Evolutionary conservation across 2,797 vertebrate genomes (phyloP).

Genomic region (Lacerta viridis): DNA sequence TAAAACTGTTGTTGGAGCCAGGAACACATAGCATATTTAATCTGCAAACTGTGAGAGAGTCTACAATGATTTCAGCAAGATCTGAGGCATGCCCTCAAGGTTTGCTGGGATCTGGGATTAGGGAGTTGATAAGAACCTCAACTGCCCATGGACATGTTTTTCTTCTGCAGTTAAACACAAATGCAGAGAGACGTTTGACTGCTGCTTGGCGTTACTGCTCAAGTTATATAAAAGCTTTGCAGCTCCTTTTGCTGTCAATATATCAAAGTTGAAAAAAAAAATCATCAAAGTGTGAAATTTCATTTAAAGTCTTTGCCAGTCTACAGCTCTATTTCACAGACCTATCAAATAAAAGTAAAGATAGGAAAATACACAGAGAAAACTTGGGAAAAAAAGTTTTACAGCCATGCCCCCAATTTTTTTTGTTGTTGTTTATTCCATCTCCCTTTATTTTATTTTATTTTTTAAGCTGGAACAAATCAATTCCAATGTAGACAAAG

Average conservation of each 20-base stretch:
- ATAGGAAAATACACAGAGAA: slow-evolving; percentile 81
- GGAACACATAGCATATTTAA: slow-evolving; percentile 99
- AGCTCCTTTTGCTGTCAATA: slow-evolving; percentile 95
- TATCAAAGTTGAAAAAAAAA: slow-evolving; percentile 94
- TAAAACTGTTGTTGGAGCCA: slow-evolving; percentile 87
- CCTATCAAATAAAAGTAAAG: slow-evolving; percentile 86
- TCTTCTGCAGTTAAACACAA: slow-evolving; percentile 96
- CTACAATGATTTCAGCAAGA: slow-evolving; percentile 91
- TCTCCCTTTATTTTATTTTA: slow-evolving; percentile 80
- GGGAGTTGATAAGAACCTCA: slow-evolving; percentile 91
- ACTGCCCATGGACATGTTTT: slow-evolving; percentile 91
- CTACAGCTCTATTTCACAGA: slow-evolving; percentile 86
- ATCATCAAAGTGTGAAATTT: slow-evolving; percentile 97
- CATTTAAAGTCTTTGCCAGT: slow-evolving; percentile 88
- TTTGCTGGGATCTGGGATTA: slow-evolving; percentile 99
- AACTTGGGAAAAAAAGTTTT: slow-evolving; percentile 81
- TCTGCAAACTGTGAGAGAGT: slow-evolving; percentile 91
- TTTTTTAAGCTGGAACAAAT: slow-evolving; percentile 81
- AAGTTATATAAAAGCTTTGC: slow-evolving; percentile 89
- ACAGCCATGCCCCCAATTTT: slow-evolving; percentile 67
- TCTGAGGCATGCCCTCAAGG: slow-evolving; percentile 99
- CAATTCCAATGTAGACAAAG: slow-evolving; percentile 75
- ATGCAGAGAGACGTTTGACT: slow-evolving; percentile 94
- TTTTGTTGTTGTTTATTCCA: slow-evolving; percentile 79
- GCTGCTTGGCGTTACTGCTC: slow-evolving; percentile 90